phyloP scores from a whole-genome alignment of 2,888 invertebrate genomes.

The Invenusta paracnida region DNA sequence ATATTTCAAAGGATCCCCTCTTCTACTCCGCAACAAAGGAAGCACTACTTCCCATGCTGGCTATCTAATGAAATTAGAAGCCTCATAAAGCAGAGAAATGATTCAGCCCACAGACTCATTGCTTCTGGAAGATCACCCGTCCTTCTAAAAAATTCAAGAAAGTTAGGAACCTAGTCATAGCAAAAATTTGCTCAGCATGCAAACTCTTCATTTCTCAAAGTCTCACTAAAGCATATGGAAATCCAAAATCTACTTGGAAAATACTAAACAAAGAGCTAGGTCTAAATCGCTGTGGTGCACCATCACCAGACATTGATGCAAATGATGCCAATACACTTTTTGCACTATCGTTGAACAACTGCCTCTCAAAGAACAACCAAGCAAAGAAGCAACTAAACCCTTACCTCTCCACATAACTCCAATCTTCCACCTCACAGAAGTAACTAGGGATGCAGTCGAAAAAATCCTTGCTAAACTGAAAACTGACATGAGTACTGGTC shows the following conservation, averaged over 20 bases:
- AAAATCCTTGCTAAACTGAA: not conserved
- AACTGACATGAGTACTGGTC: not conserved
- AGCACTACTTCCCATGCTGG: not conserved
- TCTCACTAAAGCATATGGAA: not conserved
- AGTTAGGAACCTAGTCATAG: not conserved
- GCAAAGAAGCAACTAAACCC: not conserved
- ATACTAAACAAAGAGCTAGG: not conserved
- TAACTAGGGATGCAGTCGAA: not conserved
- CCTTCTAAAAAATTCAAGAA: not conserved
- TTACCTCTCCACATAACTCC: not conserved
- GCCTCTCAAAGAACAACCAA: not conserved
- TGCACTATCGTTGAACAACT: not conserved
- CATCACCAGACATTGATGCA: not conserved
- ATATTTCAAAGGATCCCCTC: too few relatives aligned
- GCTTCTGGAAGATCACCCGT: not conserved
- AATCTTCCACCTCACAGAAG: not conserved
- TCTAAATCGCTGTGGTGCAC: not conserved
- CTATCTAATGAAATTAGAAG: not conserved
- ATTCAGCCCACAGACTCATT: not conserved
- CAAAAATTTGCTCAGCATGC: not conserved
- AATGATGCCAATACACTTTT: not conserved
- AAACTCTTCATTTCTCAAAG: not conserved
- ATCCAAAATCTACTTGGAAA: not conserved
- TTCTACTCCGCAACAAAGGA: not conserved
- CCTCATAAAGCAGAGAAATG: not conserved